phyloP scores from a whole-genome alignment of 2,113 vertebrate species.

The Pontoporia blainvillei region DNA sequence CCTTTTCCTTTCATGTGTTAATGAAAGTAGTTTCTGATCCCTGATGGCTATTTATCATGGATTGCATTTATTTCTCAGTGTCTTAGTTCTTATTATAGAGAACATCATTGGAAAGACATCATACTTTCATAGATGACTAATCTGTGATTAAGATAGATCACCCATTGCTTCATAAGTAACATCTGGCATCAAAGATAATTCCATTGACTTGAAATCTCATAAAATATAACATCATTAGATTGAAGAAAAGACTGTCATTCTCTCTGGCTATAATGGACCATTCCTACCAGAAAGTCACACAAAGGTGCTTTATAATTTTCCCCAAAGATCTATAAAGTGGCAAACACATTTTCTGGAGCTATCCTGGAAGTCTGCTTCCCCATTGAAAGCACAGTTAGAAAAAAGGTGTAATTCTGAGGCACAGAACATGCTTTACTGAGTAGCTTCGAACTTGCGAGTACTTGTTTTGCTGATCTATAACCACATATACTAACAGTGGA shows the following conservation, averaged over 20 bases:
- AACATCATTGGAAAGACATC: constrained; percentile 60
- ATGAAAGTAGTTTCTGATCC: constrained; percentile 31
- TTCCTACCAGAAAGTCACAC: constrained; percentile 39
- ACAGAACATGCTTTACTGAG: background rate
- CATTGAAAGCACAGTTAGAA: background rate
- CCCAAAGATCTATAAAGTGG: constrained; percentile 3
- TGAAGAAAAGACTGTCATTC: constrained; percentile 64
- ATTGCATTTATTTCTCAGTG: constrained; percentile 43
- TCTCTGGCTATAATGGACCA: constrained; percentile 59
- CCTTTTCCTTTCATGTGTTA: background rate
- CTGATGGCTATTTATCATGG: constrained; percentile 29
- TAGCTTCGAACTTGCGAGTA: constrained; percentile 35
- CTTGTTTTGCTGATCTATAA: constrained; percentile 52
- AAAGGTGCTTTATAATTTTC: constrained; percentile 43
- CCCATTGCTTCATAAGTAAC: constrained; percentile 64
- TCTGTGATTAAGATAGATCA: constrained; percentile 66
- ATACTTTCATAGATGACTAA: constrained; percentile 71
- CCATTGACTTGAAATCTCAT: constrained; percentile 70
- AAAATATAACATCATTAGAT: constrained; percentile 67
- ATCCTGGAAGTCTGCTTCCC: background rate
- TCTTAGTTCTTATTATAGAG: constrained; percentile 56
- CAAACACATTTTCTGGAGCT: constrained; percentile 37
- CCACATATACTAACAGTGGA: constrained; percentile 39
- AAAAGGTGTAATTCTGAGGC: background rate
- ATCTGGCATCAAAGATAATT: constrained; percentile 72